Percentiles rank a stretch among this genome's conserved stretches.
Conservation (phyloP, 2,797 vertebrate genomes). For the Sebastes diaconus region DNA sequence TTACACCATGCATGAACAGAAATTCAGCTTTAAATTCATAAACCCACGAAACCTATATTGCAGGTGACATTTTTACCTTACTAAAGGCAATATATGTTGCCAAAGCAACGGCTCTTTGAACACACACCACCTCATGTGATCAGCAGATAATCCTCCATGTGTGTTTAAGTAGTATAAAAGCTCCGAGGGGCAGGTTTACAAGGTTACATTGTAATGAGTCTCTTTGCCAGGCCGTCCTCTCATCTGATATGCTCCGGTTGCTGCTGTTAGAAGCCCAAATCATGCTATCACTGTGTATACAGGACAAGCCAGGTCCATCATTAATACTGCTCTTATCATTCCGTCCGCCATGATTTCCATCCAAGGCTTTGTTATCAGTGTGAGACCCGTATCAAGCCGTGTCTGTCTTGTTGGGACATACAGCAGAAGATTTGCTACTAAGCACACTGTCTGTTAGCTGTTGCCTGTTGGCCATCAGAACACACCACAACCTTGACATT, state of each 20-base stretch:
- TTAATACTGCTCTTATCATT: constrained; percentile 79
- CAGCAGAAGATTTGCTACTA: constrained; percentile 69
- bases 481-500: constrained; percentile 75
- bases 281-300: constrained; percentile 72
- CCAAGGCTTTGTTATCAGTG: constrained; percentile 73
- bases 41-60: not conserved
- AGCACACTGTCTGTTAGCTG: constrained; percentile 66
- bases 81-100: not conserved
- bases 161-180: constrained; percentile 62
- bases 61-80: not conserved
- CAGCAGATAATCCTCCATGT: constrained; percentile 45
- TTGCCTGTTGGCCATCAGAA: constrained; percentile 66
- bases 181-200: constrained; percentile 66
- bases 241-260: constrained; percentile 72
- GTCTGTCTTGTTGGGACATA: constrained; percentile 71
- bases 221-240: constrained; percentile 55
- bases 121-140: constrained; percentile 29
- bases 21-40: not conserved
- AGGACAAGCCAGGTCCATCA: constrained; percentile 71
- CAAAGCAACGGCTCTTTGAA: constrained; percentile 3
- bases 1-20: not conserved
- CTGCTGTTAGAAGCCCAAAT: constrained; percentile 68
- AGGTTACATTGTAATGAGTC: constrained; percentile 74
- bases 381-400: constrained; percentile 69
- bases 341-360: constrained; percentile 69